Evolutionary conservation across 2,888 invertebrate genomes (phyloP), one percentile per base, ranked within the genome.

Genomic region (Lacanobia wlatinum): DNA sequence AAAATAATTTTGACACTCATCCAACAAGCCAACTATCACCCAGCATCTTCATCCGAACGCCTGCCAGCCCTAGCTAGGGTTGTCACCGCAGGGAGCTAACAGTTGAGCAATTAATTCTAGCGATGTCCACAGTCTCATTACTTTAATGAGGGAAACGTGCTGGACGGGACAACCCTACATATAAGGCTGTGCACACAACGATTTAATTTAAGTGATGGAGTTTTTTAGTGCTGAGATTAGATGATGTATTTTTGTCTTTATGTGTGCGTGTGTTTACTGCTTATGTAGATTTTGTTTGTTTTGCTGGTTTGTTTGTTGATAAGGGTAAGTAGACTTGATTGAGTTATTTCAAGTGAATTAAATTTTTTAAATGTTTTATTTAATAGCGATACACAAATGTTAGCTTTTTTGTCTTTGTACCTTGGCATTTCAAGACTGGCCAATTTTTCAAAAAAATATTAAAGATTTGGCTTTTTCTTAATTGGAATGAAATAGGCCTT

Each of bases 61-160:
- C 21, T 40, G 59, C 21, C 59, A 59, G 8, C 59, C 59, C 59
- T 59, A 40, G 56, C 69, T 61, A 88, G 87, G 89, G 88, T 52
- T 88, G 83, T 76, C 87, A 82, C 84, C 82, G 73, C 83, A 76
- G 65, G 73, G 69, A 58, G 76, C 72, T 73, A 72, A 60, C 82
- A 80, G 78, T 84, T 84, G 86, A 87, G 90, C 92, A 93, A 94
- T 93, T 94, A 94, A 93, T 93, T 90, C 90, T 65, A 69, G 79
- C 88, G 83, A 80, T 91, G 93, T 91, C 90, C 91, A 85, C 88
- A 77, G 84, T 64, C 90, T 92, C 93, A 92, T 94, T 94, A 93
- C 89, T 90, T 90, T 94, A 94, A 94, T 93, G 93, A 93, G 91
- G 38, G 85, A 77, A 80, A 90, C 92, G 91, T 91, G 90, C 87